Evolutionary conservation across 64 coral and sea anemone genomes (phyloP).

Genomic region (Actinia tenebrosa): DNA sequence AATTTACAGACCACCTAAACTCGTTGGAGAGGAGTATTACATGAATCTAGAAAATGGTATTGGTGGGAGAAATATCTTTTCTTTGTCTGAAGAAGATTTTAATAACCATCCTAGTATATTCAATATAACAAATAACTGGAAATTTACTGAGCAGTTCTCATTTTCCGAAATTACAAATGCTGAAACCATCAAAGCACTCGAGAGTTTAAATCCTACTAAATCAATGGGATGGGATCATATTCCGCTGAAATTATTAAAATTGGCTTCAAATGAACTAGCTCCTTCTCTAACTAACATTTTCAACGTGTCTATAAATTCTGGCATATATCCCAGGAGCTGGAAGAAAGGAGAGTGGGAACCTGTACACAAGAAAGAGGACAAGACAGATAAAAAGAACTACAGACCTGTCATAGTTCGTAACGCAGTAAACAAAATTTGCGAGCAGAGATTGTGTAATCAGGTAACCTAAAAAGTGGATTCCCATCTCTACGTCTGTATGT

Average conservation of each 20-base stretch:
- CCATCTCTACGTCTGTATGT: not conserved
- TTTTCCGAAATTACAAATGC: not conserved
- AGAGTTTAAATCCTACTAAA: not conserved
- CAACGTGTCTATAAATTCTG: conserved; percentile 12
- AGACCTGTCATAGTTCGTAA: conserved; percentile 23
- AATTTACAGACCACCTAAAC: not conserved
- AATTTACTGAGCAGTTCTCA: conserved; percentile 1
- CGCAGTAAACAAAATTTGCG: conserved; percentile 14
- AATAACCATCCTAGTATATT: conserved; percentile 4
- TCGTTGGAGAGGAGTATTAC: conserved; percentile 18
- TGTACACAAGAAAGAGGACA: conserved; percentile 32
- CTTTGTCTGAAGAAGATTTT: conserved; percentile 19
- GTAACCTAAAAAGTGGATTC: conserved; percentile 17
- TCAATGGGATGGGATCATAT: conserved; percentile 9
- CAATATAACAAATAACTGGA: not conserved
- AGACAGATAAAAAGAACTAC: conserved; percentile 24
- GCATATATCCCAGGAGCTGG: conserved; percentile 7
- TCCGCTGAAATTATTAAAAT: conserved; percentile 13
- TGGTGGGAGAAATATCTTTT: not conserved
- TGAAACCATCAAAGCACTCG: not conserved
- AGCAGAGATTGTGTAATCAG: conserved; percentile 25
- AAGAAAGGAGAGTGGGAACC: conserved; percentile 35
- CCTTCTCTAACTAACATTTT: conserved; percentile 7
- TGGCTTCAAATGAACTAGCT: conserved; percentile 22
- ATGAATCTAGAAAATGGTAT: conserved; percentile 26